Conservation (phyloP, 2,888 invertebrate genomes). For the Coleophora flavipennella region DNA sequence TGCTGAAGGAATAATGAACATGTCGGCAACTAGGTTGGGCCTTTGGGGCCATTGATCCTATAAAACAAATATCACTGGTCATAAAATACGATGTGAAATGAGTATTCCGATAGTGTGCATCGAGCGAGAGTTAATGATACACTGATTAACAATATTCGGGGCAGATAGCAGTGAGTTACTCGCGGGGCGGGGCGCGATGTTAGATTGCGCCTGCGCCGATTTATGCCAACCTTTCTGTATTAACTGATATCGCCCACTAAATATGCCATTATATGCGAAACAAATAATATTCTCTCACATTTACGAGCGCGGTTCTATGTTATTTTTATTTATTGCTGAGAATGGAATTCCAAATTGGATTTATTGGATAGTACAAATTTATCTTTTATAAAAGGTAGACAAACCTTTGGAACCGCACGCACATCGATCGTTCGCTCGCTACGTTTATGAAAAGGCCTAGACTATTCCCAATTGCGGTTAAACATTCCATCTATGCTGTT, state of each 20-base stretch:
- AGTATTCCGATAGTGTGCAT: constrained; percentile 33
- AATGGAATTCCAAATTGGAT: constrained; percentile 38
- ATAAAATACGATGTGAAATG: too few species aligned
- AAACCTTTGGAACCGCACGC: too few species aligned
- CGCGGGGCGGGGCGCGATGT: constrained; percentile 54
- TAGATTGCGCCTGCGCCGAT: constrained; percentile 62
- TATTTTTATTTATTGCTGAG: constrained; percentile 53
- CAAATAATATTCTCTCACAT: constrained; percentile 56
- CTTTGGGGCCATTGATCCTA: background rate
- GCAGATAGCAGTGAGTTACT: constrained; percentile 66
- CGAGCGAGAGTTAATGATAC: constrained; percentile 58
- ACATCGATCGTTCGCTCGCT: background rate
- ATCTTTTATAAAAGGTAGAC: constrained; percentile 3
- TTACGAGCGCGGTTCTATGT: constrained; percentile 26
- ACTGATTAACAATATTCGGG: constrained; percentile 73
- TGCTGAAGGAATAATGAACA: background rate
- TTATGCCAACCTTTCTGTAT: constrained; percentile 65
- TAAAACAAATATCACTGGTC: too few species aligned
- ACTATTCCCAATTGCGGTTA: too few species aligned
- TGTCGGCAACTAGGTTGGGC: too few species aligned
- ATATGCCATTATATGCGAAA: constrained; percentile 70
- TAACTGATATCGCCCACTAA: constrained; percentile 69
- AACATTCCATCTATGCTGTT: constrained; percentile 1
- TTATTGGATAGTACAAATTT: constrained; percentile 9
- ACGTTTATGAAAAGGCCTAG: too few species aligned